Conservation (phyloP, 2,113 vertebrate species). For the Charina bottae region DNA sequence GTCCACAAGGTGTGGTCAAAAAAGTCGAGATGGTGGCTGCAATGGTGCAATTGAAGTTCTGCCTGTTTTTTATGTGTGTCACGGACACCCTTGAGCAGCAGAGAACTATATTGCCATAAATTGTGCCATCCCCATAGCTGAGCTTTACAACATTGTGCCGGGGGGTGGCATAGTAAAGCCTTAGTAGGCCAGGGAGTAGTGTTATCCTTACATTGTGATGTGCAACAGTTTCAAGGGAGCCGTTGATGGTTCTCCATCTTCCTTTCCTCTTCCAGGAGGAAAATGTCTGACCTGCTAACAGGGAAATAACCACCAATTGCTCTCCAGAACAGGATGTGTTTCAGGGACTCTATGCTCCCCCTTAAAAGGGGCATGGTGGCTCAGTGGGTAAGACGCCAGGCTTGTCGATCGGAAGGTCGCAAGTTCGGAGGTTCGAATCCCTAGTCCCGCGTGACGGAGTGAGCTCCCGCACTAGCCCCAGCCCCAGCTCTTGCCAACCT, state of each 20-base stretch:
- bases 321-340: background rate
- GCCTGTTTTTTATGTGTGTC: background rate
- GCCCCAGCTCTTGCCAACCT: no score
- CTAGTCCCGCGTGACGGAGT: no score
- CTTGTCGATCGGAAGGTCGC: no score
- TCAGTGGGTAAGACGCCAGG: no score
- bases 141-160: background rate
- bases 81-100: background rate
- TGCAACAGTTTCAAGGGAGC: background rate
- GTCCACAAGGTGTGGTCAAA: background rate
- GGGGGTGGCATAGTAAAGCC: background rate
- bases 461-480: no score
- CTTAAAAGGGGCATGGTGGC: no score
- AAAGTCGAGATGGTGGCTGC: background rate
- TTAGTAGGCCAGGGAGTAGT: background rate
- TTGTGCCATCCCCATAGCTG: background rate
- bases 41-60: background rate
- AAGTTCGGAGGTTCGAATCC: no score
- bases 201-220: background rate
- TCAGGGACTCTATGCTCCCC: background rate
- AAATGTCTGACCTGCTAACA: background rate
- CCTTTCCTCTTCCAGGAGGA: background rate
- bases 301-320: background rate
- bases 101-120: background rate
- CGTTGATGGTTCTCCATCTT: background rate